phyloP scores from a whole-genome alignment of 2,113 vertebrate genomes.

The Hymenochirus boettgeri region DNA sequence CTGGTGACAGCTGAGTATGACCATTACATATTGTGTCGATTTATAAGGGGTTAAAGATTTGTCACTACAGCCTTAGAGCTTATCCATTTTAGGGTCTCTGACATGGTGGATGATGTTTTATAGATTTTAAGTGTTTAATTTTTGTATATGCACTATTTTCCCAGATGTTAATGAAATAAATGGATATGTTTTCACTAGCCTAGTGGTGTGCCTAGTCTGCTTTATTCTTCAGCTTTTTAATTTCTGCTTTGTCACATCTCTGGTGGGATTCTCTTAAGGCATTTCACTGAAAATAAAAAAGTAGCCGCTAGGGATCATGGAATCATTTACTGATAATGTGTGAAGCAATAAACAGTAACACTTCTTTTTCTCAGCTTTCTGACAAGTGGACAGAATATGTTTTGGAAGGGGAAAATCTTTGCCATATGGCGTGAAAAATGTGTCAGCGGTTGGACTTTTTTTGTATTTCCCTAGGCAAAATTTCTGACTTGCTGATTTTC shows the following conservation, averaged over 20 bases:
- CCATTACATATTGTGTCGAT: too few species aligned
- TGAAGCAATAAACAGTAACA: conserved; percentile 34
- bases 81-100: too few species aligned
- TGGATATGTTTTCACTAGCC: too few species aligned
- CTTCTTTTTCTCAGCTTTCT: conserved; percentile 37
- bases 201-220: too few species aligned
- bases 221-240: neutral
- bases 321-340: conserved; percentile 25
- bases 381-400: conserved; percentile 37
- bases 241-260: neutral
- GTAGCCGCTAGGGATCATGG: conserved; percentile 9
- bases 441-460: conserved; percentile 6
- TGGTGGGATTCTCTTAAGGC: neutral
- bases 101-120: too few species aligned
- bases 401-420: neutral
- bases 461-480: conserved; percentile 14
- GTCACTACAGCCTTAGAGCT: too few species aligned
- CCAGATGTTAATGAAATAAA: too few species aligned
- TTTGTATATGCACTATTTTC: too few species aligned
- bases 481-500: conserved; percentile 7
- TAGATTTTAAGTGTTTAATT: too few species aligned
- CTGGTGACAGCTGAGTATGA: too few species aligned
- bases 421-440: conserved; percentile 31
- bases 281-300: neutral
- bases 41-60: too few species aligned